Base-by-base conservation (phyloP, 2,888 invertebrate genomes). In the Lottia scabra region DNA sequence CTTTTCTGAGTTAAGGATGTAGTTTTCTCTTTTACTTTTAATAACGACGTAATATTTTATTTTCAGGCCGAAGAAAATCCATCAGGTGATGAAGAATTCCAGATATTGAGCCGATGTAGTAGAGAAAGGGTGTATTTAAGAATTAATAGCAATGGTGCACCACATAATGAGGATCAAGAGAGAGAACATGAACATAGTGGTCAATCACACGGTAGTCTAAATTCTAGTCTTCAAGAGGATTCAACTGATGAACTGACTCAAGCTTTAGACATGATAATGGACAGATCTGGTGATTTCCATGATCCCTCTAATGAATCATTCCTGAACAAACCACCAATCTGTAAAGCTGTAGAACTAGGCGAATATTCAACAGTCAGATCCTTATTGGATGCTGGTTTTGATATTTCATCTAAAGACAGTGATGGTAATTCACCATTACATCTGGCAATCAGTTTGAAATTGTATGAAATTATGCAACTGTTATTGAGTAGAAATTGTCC, bases 381-480 rank as follows among this genome's bases (percentile, higher is more conserved):
- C 23, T 43, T 69, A 5, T 30, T 69, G 23, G 62, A 63, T 12
- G 69, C 69, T n/a, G 69, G 69, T 15, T 69, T 63, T 69, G 69
- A 69, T 30, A 64, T 63, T 44, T 63, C 62, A 26, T 23, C 63
- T 26, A 69, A 69, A n/a, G 69, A 69, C 27, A 44, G 38, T 45
- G 69, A 69, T 26, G 69, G 69, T 1, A 69, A 64, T 45, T 45
- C 56, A 19, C 69, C 69, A 15, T 44, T 69, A 27, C 69, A 69
- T 38, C 30, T 69, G 4, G 69, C 69, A 43, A 45, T 69, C 19
- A 44, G 48, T 56, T 64, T 44, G 15, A 38, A 63, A 27, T 64
- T 69, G 30, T 69, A 69, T 30, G 69, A 69, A 63, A 69, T 69
- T 27, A 69, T 56, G 43, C 62, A 69, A 26, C 16, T 69, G 45